Base-by-base conservation (phyloP, 2,888 invertebrate genomes). In the Ormyrus pomaceus region DNA sequence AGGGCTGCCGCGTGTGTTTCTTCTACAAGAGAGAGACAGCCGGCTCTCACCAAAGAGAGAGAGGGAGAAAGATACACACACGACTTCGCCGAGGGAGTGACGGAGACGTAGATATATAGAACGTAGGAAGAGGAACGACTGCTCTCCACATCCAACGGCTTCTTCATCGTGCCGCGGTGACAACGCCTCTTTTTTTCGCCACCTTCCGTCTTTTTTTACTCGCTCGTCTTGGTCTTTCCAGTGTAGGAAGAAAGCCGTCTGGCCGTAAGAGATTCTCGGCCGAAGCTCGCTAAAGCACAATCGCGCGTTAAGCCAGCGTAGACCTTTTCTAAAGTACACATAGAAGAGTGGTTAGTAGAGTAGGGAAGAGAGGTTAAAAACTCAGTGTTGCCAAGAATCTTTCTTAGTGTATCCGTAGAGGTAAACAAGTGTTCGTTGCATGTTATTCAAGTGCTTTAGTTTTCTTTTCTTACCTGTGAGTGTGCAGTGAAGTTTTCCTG, bases 1-100 rank as follows among this genome's bases (percentile, higher is more conserved):
- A 62, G 34, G 34, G 66, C 53, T 10, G 66, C 66, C 66, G 53
- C 53, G 66, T n/a, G 66, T 53, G 59, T 7, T 34, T 34, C 13
- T 45, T 58, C 53, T 10, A 34, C 34, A 34, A 13, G 66, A 4
- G 64, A 7, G 56, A 61, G 59, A 64, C 34, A 64, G n/a, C 64
- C 73, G 73, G 64, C 55, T 64, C 59, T 6, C 10, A 7, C 10
- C 56, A 58, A 5, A 61, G n/a, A 53, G 50, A 56, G 46, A 65
- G 50, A 79, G 71, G 81, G 82, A 81, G 82, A 80, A 77, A 83
- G 82, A 69, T 72, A 81, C 65, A 82, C 77, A 10, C 53, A 64
- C 46, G 68, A 66, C 46, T 50, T 64, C 59, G 59, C 46, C 73
- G 64, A 64, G 58, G 66, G 56, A 73, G 62, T 53, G 62, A 53